These are phyloP conservation scores for Aspidapion aeneum DNA, from an alignment of 2,888 invertebrate genomes.

Conservation along the genomic window DNA sequence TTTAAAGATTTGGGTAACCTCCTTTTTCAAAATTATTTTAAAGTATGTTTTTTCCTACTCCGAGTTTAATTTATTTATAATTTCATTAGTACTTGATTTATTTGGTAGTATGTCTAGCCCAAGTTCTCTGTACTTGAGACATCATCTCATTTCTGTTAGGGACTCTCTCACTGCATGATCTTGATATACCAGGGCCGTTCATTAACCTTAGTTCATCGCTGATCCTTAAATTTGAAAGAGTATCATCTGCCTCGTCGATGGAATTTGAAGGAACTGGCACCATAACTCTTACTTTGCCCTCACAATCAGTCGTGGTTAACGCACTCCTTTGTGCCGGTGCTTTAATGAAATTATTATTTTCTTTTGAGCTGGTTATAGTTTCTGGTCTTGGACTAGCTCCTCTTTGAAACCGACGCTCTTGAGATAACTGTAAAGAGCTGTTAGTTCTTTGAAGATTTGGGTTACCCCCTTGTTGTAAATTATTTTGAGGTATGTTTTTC, in stretches of 20 bases:
- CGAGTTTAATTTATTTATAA: no score
- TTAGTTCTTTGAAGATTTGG: background rate
- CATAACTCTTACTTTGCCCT: slow-evolving; percentile 59
- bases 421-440: slow-evolving; percentile 1
- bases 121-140: slow-evolving; percentile 76
- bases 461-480: slow-evolving; percentile 28
- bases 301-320: slow-evolving; percentile 57
- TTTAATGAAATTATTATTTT: slow-evolving; percentile 60
- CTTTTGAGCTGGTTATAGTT: background rate
- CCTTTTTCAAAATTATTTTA: no score
- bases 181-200: slow-evolving; percentile 61
- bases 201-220: slow-evolving; percentile 50
- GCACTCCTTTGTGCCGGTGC: slow-evolving; percentile 63
- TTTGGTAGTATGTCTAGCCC: slow-evolving; percentile 87
- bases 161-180: slow-evolving; percentile 83
- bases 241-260: slow-evolving; percentile 33
- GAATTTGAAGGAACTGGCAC: slow-evolving; percentile 55
- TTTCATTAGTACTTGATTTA: no score
- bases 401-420: slow-evolving; percentile 36
- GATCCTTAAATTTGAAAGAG: slow-evolving; percentile 55
- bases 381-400: slow-evolving; percentile 16
- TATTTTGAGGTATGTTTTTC: slow-evolving; percentile 24
- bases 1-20: slow-evolving; percentile 7
- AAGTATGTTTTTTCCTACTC: no score
- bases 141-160: slow-evolving; percentile 83